Evolutionary conservation across 2,113 vertebrate species (phyloP).

Genomic region (Rhinopomastus cyanomelas): DNA sequence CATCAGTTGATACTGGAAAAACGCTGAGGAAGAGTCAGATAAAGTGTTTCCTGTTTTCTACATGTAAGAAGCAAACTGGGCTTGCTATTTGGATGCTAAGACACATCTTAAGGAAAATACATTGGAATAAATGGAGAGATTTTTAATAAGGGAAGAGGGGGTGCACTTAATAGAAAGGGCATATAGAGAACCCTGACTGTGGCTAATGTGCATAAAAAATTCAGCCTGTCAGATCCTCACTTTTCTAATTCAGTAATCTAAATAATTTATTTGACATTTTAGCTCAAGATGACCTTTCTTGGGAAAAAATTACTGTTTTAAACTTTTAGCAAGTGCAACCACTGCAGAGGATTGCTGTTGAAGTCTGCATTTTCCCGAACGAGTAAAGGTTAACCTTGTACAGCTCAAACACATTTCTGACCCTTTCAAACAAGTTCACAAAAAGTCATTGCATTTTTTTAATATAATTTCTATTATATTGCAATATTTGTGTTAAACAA

Average conservation of each 20-base stretch:
- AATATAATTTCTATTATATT: constrained; percentile 78
- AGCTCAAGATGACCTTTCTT: constrained; percentile 89
- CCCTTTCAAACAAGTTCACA: constrained; percentile 78
- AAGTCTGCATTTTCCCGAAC: constrained; percentile 78
- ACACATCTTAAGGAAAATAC: constrained; percentile 70
- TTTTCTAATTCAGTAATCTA: constrained; percentile 91
- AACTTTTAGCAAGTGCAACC: constrained; percentile 87
- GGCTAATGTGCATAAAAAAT: constrained; percentile 89
- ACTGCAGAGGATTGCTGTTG: constrained; percentile 75
- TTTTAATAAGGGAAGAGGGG: constrained; percentile 78
- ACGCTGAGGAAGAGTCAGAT: background rate
- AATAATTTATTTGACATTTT: constrained; percentile 91
- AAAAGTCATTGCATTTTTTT: constrained; percentile 76
- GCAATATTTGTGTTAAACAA: constrained; percentile 74
- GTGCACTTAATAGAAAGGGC: constrained; percentile 78
- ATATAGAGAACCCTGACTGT: constrained; percentile 78
- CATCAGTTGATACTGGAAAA: background rate
- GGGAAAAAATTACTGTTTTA: constrained; percentile 88
- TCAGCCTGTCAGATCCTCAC: constrained; percentile 86
- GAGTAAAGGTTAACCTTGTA: constrained; percentile 82
- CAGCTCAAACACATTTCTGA: constrained; percentile 76
- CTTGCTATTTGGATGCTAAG: constrained; percentile 65
- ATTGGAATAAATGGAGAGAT: constrained; percentile 70
- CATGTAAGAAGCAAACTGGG: constrained; percentile 30
- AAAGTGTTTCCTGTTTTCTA: background rate